Evolutionary conservation across 1,140 invertebrate species (phyloP).

Genomic region (Atta cephalotes): DNA sequence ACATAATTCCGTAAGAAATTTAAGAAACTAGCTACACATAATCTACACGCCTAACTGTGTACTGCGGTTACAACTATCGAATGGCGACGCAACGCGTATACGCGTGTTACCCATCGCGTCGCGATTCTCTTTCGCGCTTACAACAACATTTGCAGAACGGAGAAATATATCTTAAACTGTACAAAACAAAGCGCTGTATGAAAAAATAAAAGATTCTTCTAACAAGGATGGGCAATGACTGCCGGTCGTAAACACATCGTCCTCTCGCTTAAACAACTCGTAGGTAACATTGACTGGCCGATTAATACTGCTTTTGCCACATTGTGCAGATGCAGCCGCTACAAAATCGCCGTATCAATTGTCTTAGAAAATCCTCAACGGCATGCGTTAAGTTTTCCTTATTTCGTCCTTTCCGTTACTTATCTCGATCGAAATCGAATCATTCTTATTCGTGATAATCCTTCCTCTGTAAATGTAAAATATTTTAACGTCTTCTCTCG

Average conservation of each 20-base stretch:
- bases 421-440: neutral
- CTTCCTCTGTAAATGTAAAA: constrained; percentile 1
- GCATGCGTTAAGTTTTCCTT: neutral
- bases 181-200: constrained; percentile 71
- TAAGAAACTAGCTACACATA: constrained; percentile 80
- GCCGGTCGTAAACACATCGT: constrained; percentile 55
- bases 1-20: constrained; percentile 80
- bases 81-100: constrained; percentile 13
- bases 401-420: constrained; percentile 13
- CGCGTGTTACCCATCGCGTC: neutral
- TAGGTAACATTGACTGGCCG: constrained; percentile 77
- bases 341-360: neutral
- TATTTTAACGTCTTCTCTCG: neutral
- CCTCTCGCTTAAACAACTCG: constrained; percentile 76
- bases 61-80: constrained; percentile 66
- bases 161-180: constrained; percentile 73
- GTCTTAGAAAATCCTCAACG: neutral
- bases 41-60: constrained; percentile 62
- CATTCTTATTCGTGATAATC: neutral
- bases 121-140: constrained; percentile 19
- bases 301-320: constrained; percentile 75
- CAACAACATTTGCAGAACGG: constrained; percentile 49
- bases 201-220: constrained; percentile 68
- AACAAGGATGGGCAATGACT: constrained; percentile 55
- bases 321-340: constrained; percentile 53